phyloP scores from a whole-genome alignment of 2,888 invertebrate species.

The Papilio elwesi region DNA sequence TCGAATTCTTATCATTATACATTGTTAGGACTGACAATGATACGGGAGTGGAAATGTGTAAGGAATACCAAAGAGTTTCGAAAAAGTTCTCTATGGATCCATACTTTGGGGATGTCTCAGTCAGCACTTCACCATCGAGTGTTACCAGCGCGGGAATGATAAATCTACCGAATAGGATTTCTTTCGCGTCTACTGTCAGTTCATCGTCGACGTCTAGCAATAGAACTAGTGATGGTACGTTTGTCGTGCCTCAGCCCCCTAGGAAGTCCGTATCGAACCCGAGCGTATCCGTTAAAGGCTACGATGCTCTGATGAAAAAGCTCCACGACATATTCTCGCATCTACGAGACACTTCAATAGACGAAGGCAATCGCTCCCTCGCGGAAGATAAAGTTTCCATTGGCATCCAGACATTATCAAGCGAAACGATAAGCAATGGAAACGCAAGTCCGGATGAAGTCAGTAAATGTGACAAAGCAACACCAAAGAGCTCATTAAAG shows the following conservation, averaged over 20 bases:
- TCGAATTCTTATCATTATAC: conserved; percentile 75
- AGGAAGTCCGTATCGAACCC: conserved; percentile 73
- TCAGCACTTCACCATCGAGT: conserved; percentile 76
- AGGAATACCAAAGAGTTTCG: conserved; percentile 78
- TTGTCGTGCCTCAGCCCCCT: conserved; percentile 79
- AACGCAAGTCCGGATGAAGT: conserved; percentile 76
- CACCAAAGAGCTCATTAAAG: conserved; percentile 82
- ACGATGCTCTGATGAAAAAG: conserved; percentile 73
- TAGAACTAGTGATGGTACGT: conserved; percentile 77
- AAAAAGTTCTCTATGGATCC: conserved; percentile 78
- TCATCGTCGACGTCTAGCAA: conserved; percentile 73
- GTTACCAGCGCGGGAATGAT: conserved; percentile 77
- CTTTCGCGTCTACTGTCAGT: conserved; percentile 75
- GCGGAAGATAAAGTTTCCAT: conserved; percentile 74
- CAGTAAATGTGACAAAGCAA: conserved; percentile 70
- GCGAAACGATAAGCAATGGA: conserved; percentile 69
- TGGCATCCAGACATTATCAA: conserved; percentile 70
- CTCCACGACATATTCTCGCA: conserved; percentile 76
- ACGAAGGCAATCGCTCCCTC: conserved; percentile 63
- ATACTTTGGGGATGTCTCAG: conserved; percentile 75
- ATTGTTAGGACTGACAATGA: conserved; percentile 78
- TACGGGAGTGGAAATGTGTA: conserved; percentile 76
- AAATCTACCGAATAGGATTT: conserved; percentile 72
- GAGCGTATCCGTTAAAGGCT: conserved; percentile 73
- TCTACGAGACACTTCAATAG: conserved; percentile 63